These are phyloP conservation scores for Hyla sarda DNA, from an alignment of 2,113 vertebrate genomes.

Conservation along the genomic window DNA sequence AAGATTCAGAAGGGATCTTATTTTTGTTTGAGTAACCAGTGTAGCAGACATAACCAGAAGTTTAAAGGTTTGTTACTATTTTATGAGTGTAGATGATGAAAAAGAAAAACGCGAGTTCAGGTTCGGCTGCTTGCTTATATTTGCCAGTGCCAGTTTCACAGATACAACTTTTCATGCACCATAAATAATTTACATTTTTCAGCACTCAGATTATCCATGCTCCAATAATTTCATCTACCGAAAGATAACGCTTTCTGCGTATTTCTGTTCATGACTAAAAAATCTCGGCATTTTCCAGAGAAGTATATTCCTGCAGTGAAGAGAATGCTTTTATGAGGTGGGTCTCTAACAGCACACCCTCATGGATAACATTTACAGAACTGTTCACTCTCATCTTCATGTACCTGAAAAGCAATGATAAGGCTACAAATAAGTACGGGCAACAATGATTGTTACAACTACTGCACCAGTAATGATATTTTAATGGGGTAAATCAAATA, in stretches of 20 bases:
- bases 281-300: background rate
- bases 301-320: background rate
- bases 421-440: too few relatives aligned
- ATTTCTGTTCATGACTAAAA: background rate
- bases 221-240: conserved; percentile 32
- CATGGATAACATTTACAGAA: background rate
- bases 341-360: background rate
- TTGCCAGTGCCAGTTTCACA: background rate
- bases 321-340: background rate
- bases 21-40: background rate
- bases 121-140: background rate
- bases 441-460: too few relatives aligned
- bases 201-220: conserved; percentile 35
- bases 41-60: background rate
- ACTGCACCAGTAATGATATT: too few relatives aligned
- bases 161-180: background rate
- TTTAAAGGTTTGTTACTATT: conserved; percentile 22
- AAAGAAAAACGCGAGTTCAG: background rate
- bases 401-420: too few relatives aligned
- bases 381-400: too few relatives aligned
- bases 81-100: conserved; percentile 19
- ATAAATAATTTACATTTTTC: conserved; percentile 44
- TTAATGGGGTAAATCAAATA: too few relatives aligned
- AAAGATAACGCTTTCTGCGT: background rate
- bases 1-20: background rate